Conservation (phyloP, 1,140 invertebrate genomes). For the Drosophila littoralis region DNA sequence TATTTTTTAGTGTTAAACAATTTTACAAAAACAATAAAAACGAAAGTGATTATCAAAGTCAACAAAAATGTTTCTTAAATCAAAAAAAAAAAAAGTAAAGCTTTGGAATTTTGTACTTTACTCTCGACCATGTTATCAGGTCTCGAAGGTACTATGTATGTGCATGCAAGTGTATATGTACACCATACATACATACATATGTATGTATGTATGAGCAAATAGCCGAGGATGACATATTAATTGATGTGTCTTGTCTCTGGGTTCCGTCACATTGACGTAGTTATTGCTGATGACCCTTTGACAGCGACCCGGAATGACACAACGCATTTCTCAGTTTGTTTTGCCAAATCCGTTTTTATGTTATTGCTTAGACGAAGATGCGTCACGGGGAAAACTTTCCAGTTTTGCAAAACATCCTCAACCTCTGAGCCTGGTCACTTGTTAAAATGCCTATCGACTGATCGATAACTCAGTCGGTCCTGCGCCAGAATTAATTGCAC, state of each 20-base stretch:
- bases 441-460: neutral
- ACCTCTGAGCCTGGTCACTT: neutral
- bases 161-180: neutral
- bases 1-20: slow-evolving; percentile 28
- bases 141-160: slow-evolving; percentile 3
- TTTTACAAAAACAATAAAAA: slow-evolving; percentile 41
- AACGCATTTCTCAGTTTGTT: slow-evolving; percentile 22
- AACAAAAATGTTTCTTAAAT: neutral
- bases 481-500: neutral
- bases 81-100: slow-evolving; percentile 44
- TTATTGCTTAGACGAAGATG: slow-evolving; percentile 4
- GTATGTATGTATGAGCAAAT: neutral
- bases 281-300: slow-evolving; percentile 41
- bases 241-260: slow-evolving; percentile 39
- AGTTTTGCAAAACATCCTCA: slow-evolving; percentile 7
- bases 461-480: slow-evolving; percentile 1
- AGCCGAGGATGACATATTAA: slow-evolving; percentile 16
- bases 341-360: neutral
- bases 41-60: slow-evolving; percentile 49
- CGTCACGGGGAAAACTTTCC: neutral
- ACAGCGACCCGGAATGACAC: slow-evolving; percentile 8
- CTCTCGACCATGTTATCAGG: slow-evolving; percentile 51
- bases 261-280: slow-evolving; percentile 51
- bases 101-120: slow-evolving; percentile 72
- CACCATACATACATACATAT: slow-evolving; percentile 9